A percentile compares a stretch with the other conserved stretches of the same genome.
Conservation (phyloP, 2,113 vertebrate species). For the Alouatta palliata region DNA sequence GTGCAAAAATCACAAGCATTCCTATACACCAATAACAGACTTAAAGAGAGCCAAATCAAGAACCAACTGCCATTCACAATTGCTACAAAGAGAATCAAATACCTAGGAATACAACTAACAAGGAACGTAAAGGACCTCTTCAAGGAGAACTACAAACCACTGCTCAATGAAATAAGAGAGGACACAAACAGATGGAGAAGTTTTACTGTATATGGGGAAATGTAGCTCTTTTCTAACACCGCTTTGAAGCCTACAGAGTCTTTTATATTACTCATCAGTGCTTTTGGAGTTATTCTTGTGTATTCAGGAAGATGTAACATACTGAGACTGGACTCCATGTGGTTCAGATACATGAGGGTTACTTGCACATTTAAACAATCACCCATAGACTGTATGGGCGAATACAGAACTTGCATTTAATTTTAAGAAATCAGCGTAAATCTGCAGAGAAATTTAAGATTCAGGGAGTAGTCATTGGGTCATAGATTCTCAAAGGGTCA, state of each 20-base stretch:
- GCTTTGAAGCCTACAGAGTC: not conserved
- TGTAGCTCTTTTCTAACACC: not conserved
- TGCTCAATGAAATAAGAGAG: no score
- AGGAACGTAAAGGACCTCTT: no score
- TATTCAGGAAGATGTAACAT: not conserved
- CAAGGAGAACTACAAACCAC: no score
- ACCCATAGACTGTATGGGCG: not conserved
- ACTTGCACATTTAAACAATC: not conserved
- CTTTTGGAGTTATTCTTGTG: not conserved
- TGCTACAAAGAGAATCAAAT: no score
- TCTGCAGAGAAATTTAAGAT: not conserved
- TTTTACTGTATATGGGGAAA: not conserved
- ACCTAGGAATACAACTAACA: no score
- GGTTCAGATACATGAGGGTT: not conserved
- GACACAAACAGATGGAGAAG: no score
- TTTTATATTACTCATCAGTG: not conserved
- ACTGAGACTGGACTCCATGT: not conserved
- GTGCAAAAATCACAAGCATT: no score
- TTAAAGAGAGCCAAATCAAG: no score
- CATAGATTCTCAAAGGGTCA: not conserved
- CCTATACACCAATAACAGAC: no score
- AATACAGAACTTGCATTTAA: not conserved
- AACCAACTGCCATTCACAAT: no score
- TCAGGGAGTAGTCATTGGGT: not conserved
- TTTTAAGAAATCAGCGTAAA: not conserved